Evolutionary conservation across 92 coral and sea anemone genomes (phyloP), one percentile per base, ranked within the genome.

Genomic region (Palythoa heliodiscus): DNA sequence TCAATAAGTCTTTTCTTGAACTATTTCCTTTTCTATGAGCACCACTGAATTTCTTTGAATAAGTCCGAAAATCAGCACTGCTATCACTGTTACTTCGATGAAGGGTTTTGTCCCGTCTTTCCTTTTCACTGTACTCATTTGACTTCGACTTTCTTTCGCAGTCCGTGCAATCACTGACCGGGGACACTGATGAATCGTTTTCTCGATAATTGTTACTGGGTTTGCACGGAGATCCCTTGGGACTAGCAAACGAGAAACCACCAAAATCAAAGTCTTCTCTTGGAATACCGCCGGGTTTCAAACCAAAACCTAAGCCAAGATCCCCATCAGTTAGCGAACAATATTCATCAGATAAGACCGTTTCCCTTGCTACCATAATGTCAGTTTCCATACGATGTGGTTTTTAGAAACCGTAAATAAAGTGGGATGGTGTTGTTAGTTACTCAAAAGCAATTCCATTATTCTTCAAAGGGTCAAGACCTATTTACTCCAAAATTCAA

Each of bases 201-300:
- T 70, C 47, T 64, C 22, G 17, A 63, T 22, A 22, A 2, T 40
- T 10, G 22, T 88, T 37, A 63, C 75, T 83, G 4, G 93, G 79
- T 68, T 82, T 60, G n/a, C 86, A 87, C 22, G 69, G 52, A 40
- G 79, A 78, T 58, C 57, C 52, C 22, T 76, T 77, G 10, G 84
- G 68, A 17, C 77, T 85, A 70, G 77, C 91, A 85, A 87, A 86
- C 63, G 75, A 48, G 72, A 52, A 80, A 22, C 74, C 78, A 48
- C 73, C 70, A 23, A 40, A 70, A 12, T 76, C 54, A 6, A 78
- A 82, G 12, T 89, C 89, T 16, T 64, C 68, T 68, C 88, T 89
- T 9, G 95, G 98, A 23, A 94, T 71, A 52, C 95, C 98, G 19
- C 98, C 98, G 5, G 98, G 98, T 76, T 94, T 94, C 13, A 88